These are phyloP conservation scores for Brevimyrus niger DNA, from an alignment of 2,113 vertebrate species.

Conservation along the genomic window DNA sequence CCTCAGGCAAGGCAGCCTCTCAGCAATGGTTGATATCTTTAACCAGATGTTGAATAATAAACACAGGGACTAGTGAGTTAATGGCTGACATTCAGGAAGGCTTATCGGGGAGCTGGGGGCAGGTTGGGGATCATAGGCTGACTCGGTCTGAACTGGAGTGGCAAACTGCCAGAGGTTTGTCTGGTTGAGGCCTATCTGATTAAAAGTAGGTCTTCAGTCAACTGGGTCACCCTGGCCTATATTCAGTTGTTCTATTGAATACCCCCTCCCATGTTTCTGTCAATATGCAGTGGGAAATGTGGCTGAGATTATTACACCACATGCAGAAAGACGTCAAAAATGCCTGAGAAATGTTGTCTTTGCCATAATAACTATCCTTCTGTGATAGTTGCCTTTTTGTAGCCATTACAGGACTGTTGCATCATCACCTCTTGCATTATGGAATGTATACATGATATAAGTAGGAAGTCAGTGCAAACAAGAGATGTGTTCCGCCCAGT, in stretches of 20 bases:
- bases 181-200: conserved; percentile 43
- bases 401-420: background rate
- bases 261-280: conserved; percentile 32
- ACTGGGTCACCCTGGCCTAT: conserved; percentile 48
- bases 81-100: background rate
- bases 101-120: background rate
- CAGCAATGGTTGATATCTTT: background rate
- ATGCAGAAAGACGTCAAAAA: conserved; percentile 2
- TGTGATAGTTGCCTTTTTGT: background rate
- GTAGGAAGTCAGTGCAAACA: background rate
- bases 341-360: background rate
- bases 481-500: background rate
- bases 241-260: conserved; percentile 39
- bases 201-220: conserved; percentile 48
- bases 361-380: background rate
- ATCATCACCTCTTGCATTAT: background rate
- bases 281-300: background rate
- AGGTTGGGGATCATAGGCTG: conserved; percentile 3
- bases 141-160: conserved; percentile 28
- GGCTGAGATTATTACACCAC: background rate
- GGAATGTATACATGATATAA: background rate
- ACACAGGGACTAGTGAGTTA: background rate
- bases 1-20: background rate
- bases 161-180: conserved; percentile 25
- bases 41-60: background rate